A percentile compares a stretch with the other conserved stretches of the same genome.
Evolutionary conservation across 2,113 vertebrate species (phyloP).

Genomic region (Xyliphius kryptos): DNA sequence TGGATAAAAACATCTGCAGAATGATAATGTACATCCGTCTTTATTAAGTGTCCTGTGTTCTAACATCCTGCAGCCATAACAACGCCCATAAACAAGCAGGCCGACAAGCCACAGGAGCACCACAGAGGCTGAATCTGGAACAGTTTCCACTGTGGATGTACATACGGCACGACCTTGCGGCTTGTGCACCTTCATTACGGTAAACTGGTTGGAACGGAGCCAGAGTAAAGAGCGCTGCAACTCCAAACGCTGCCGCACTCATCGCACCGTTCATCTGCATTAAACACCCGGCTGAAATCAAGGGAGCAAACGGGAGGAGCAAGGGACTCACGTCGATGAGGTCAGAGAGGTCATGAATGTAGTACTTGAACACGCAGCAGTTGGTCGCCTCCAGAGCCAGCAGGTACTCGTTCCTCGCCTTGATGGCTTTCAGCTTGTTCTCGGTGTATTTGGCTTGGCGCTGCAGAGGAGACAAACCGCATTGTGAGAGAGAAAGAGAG

Average conservation of each 20-base stretch:
- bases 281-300: not conserved
- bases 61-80: no score
- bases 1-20: no score
- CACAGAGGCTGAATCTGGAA: not conserved
- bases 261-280: not conserved
- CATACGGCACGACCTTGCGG: not conserved
- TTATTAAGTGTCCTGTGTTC: no score
- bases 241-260: no score
- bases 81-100: no score
- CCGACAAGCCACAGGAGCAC: not conserved
- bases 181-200: not conserved
- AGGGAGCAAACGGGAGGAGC: not conserved
- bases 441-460: constrained; percentile 98
- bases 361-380: constrained; percentile 96
- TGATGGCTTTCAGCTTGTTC: constrained; percentile 94
- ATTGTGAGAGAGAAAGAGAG: not conserved
- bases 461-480: constrained; percentile 54
- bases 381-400: constrained; percentile 94
- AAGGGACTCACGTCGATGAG: constrained; percentile 85
- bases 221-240: not conserved
- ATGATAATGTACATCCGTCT: no score
- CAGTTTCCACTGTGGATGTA: not conserved
- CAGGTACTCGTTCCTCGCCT: constrained; percentile 94
- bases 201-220: not conserved
- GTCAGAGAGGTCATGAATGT: constrained; percentile 96